phyloP scores from a whole-genome alignment of 2,113 vertebrate species.

The Quiscalus mexicanus region DNA sequence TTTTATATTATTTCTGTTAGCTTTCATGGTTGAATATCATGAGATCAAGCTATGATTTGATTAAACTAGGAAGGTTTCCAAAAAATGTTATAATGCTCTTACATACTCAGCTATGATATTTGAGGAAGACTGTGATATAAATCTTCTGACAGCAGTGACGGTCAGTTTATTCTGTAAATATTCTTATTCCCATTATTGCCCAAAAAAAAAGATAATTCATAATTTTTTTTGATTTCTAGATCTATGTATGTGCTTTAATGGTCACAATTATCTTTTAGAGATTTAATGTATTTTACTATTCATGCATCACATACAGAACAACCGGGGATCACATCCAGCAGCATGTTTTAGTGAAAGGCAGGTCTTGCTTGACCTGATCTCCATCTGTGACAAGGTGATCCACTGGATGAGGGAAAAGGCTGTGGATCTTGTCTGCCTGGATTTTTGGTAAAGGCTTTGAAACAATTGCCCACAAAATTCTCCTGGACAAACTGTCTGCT shows the following conservation, averaged over 20 bases:
- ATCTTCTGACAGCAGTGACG: background rate
- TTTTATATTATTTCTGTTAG: background rate
- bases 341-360: background rate
- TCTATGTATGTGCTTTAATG: background rate
- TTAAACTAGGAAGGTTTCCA: background rate
- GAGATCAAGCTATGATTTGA: background rate
- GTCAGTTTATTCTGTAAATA: background rate
- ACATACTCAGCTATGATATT: background rate
- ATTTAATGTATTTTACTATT: background rate
- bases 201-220: background rate
- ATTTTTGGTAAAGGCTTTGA: background rate
- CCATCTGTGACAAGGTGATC: background rate
- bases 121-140: background rate
- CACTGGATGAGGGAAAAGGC: background rate
- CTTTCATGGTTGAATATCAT: background rate
- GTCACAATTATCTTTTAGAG: background rate
- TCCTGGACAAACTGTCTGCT: background rate
- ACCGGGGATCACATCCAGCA: background rate
- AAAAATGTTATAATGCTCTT: background rate
- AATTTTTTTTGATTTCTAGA: background rate
- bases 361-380: background rate
- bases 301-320: background rate
- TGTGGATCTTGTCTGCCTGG: too few species aligned
- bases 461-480: background rate
- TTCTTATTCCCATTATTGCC: background rate